These are phyloP conservation scores for Lycorma delicatula DNA, from an alignment of 1,140 invertebrate genomes.

Conservation along the genomic window DNA sequence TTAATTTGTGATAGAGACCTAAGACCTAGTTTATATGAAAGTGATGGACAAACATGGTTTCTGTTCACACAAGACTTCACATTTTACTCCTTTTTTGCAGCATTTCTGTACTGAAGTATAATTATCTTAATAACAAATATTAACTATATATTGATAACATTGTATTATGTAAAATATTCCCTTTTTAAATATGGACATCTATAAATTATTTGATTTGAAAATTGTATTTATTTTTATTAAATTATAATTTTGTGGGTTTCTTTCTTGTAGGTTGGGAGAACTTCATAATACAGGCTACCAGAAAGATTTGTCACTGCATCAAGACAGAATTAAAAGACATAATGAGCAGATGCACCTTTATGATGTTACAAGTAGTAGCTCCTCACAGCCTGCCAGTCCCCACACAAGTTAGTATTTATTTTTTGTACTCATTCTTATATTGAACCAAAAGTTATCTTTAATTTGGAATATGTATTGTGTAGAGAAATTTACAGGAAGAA, in stretches of 20 bases:
- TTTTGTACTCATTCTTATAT: too few species aligned
- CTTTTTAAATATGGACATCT: not conserved
- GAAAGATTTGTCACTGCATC: conserved; percentile 59
- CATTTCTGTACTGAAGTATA: not conserved
- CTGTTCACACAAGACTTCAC: too few species aligned
- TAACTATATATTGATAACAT: not conserved
- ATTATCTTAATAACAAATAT: not conserved
- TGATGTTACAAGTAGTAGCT: too few species aligned
- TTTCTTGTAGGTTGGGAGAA: conserved; percentile 51
- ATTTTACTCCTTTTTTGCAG: not conserved
- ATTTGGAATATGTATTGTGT: too few species aligned
- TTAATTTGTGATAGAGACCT: too few species aligned
- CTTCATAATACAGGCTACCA: conserved; percentile 60
- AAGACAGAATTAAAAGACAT: conserved; percentile 64
- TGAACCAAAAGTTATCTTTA: too few species aligned
- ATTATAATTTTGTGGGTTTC: not conserved
- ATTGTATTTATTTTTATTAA: not conserved
- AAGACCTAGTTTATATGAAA: too few species aligned
- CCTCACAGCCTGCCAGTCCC: too few species aligned
- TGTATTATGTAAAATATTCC: not conserved
- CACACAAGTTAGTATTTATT: too few species aligned
- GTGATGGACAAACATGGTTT: too few species aligned
- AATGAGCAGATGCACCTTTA: conserved; percentile 50
- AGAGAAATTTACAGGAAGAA: too few species aligned
- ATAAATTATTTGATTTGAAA: not conserved